These are phyloP conservation scores for Amphipoea lucens DNA, from an alignment of 2,888 invertebrate species.

Conservation along the genomic window DNA sequence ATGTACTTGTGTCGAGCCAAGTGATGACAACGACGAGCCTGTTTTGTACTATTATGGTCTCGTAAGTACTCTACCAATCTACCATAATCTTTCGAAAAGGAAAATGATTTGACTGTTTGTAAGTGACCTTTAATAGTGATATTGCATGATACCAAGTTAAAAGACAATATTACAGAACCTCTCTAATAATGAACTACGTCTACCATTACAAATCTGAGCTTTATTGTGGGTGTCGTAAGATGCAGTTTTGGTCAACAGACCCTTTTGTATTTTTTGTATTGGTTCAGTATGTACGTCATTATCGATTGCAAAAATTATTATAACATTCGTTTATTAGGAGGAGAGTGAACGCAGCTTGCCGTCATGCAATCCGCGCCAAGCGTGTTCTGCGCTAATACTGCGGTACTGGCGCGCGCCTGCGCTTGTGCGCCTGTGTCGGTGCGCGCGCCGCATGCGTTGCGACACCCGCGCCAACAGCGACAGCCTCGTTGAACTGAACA, in stretches of 20 bases:
- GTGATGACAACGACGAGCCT: slow-evolving; percentile 76
- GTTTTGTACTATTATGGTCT: slow-evolving; percentile 85
- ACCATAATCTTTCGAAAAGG: slow-evolving; percentile 1
- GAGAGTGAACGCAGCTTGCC: slow-evolving; percentile 91
- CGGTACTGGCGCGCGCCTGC: slow-evolving; percentile 91
- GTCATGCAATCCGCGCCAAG: slow-evolving; percentile 84
- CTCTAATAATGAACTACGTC: not conserved
- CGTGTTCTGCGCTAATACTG: slow-evolving; percentile 89
- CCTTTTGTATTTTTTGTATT: not conserved
- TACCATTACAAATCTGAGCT: not conserved
- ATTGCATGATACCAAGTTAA: not conserved
- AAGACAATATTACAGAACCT: not conserved
- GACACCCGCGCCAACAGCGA: slow-evolving; percentile 70
- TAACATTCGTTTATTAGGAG: slow-evolving; percentile 78
- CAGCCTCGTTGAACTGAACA: slow-evolving; percentile 88
- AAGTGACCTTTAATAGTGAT: not conserved
- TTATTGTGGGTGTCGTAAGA: not conserved
- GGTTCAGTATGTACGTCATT: not conserved
- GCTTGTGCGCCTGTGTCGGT: slow-evolving; percentile 91
- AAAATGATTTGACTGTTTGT: not conserved
- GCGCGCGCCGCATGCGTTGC: slow-evolving; percentile 87
- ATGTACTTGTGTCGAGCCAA: slow-evolving; percentile 56
- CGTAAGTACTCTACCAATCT: slow-evolving; percentile 74
- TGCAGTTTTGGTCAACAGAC: not conserved
- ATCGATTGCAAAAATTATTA: not conserved